Percentiles rank a stretch among this genome's conserved stretches.
Conservation (phyloP, 1,140 invertebrate genomes). For the Mycetomoellerius zeteki region DNA sequence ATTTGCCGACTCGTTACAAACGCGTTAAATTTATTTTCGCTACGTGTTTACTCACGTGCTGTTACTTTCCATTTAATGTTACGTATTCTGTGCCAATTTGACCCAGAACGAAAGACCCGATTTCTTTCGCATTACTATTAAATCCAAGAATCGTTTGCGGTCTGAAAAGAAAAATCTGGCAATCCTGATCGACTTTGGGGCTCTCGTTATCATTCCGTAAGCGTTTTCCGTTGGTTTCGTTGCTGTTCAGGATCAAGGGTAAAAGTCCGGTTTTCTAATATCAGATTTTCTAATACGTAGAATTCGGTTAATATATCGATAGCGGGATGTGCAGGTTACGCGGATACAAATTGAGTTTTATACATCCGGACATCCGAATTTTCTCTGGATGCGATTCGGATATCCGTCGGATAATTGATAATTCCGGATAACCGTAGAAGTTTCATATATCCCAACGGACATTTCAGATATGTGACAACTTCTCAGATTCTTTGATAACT, state of each 20-base stretch:
- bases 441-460: background rate
- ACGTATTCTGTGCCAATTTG: background rate
- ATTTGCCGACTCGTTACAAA: conserved; percentile 15
- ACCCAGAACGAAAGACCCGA: background rate
- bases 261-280: conserved; percentile 58
- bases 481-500: background rate
- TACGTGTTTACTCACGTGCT: background rate
- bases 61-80: background rate
- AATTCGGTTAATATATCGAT: conserved; percentile 50
- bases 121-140: background rate
- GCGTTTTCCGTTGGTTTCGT: conserved; percentile 43
- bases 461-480: background rate
- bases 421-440: background rate
- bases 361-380: background rate
- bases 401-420: background rate
- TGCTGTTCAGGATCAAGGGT: background rate
- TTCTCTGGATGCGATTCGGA: background rate
- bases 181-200: background rate
- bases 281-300: conserved; percentile 74
- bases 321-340: conserved; percentile 18
- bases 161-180: conserved; percentile 23
- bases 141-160: no score
- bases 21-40: background rate
- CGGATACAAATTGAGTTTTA: background rate
- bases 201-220: conserved; percentile 19